Evolutionary conservation across 2,888 invertebrate species (phyloP).

Genomic region (Nomada flava): DNA sequence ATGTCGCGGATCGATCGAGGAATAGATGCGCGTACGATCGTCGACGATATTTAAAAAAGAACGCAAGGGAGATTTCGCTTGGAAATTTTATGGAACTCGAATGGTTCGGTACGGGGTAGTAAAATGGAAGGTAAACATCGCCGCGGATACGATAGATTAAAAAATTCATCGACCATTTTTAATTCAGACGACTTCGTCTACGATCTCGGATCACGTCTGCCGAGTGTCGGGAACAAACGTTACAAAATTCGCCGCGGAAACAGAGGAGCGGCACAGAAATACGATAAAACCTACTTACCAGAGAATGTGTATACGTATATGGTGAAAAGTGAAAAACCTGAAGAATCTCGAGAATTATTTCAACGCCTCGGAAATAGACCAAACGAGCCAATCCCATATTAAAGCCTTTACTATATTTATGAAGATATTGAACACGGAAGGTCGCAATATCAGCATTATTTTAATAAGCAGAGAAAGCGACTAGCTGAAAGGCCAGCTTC

Average conservation of each 20-base stretch:
- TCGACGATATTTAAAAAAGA: neutral
- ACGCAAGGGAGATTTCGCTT: neutral
- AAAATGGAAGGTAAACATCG: conserved; percentile 34
- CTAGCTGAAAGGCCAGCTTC: neutral
- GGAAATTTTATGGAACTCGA: conserved; percentile 12
- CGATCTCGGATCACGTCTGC: conserved; percentile 44
- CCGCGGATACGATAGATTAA: conserved; percentile 36
- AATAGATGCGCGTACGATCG: too few species aligned
- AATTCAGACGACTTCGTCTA: conserved; percentile 29
- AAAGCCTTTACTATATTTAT: neutral
- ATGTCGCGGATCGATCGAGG: neutral
- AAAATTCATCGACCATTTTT: conserved; percentile 36
- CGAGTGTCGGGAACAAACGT: conserved; percentile 8
- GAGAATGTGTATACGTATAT: too few species aligned
- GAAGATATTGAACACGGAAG: too few species aligned
- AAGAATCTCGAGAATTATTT: conserved; percentile 8
- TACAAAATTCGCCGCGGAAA: neutral
- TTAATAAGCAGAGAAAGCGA: neutral
- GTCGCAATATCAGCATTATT: neutral
- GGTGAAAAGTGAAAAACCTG: neutral
- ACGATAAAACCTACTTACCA: conserved; percentile 1
- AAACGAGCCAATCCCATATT: too few species aligned
- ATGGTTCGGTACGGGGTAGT: conserved; percentile 21
- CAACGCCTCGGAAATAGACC: neutral
- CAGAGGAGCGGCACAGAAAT: neutral